Evolutionary conservation across 2,113 vertebrate genomes (phyloP), one percentile per base, ranked within the genome.

Genomic region (Tetrax tetrax): DNA sequence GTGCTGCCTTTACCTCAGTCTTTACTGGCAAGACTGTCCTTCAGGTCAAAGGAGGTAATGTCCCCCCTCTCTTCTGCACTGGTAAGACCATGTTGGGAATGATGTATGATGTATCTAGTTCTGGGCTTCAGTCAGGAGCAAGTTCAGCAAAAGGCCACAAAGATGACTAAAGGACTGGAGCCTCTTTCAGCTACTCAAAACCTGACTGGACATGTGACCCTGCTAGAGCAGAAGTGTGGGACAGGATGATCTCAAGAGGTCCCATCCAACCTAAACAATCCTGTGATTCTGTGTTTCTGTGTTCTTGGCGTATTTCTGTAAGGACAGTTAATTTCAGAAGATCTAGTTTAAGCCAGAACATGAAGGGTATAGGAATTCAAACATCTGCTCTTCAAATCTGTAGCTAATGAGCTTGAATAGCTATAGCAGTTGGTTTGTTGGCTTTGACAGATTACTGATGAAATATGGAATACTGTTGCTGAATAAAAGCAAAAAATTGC

Each of bases 321-420:
- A 90, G 28, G 33, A 69, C 54, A 82, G 35, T 22, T 82, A 45
- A 72, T 68, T 59, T 64, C 56, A 56, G 28, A 69, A 69, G 14
- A 78, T 20, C 22, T 33, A 60, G 27, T 18, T 16, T 27, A 69
- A 82, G 25, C 16, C n/a, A 88, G 65, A 94, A 54, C 35, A 82
- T 85, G 79, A 85, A 82, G 54, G 45, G 60, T 56, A 91, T 28
- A 69, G 70, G 60, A 88, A 88, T 60, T 68, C 70, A 78, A 88
- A 85, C 60, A 84, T 88, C 83, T 93, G 93, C 57, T 88, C 50
- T 74, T 78, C 35, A 54, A 65, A 75, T 35, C 69, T 60, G 38
- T 22, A 61, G 38, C 45, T 96, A 94, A 91, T 95, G 87, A 91
- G 41, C 90, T 85, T 69, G 75, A 93, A 93, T 70, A 65, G 60